Conservation (phyloP, 1,140 invertebrate genomes). For the Helicoverpa zea region DNA sequence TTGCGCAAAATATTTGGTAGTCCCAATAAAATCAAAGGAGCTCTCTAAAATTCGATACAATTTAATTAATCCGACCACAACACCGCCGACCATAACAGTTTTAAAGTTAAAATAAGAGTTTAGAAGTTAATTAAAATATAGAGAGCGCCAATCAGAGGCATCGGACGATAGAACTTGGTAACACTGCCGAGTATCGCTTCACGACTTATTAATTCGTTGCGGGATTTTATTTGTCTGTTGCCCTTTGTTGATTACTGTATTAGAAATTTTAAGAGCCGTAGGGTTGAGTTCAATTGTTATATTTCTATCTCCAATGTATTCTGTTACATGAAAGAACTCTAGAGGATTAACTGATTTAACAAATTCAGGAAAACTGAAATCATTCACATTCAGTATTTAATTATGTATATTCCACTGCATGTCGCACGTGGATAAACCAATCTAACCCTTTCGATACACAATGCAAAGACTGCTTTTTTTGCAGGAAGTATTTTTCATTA, state of each 20-base stretch:
- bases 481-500: too few species aligned
- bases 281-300: slow-evolving; percentile 1
- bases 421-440: too few species aligned
- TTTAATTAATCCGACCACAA: slow-evolving; percentile 44
- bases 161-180: slow-evolving; percentile 37
- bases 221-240: slow-evolving; percentile 19
- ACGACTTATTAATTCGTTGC: slow-evolving; percentile 40
- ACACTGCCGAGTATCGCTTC: slow-evolving; percentile 13
- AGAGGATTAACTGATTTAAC: too few species aligned
- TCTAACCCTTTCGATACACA: too few species aligned
- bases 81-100: slow-evolving; percentile 37
- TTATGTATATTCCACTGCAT: too few species aligned
- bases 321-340: too few species aligned
- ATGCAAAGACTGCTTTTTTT: too few species aligned
- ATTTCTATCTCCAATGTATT: not conserved
- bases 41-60: slow-evolving; percentile 13
- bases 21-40: not conserved
- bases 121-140: slow-evolving; percentile 57
- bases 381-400: too few species aligned
- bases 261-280: slow-evolving; percentile 9
- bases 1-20: not conserved
- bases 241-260: slow-evolving; percentile 41
- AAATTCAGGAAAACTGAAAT: too few species aligned
- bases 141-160: slow-evolving; percentile 43
- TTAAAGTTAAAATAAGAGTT: slow-evolving; percentile 45